Conservation (phyloP, 2,888 invertebrate genomes). For the Melanargia galathea region DNA sequence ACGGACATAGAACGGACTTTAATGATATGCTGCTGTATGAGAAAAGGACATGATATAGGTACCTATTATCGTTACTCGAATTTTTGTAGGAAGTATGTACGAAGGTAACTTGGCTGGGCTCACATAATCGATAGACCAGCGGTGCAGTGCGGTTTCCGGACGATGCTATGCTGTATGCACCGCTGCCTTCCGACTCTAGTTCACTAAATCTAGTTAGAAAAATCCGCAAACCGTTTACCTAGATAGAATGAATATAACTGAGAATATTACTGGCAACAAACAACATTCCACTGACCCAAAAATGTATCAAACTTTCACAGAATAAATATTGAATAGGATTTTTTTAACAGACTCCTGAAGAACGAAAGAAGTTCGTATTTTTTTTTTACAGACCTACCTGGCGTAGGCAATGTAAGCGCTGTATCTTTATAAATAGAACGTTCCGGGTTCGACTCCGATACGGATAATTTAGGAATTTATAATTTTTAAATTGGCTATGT, state of each 20-base stretch:
- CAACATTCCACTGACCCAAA: not conserved
- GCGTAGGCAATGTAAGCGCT: too few relatives aligned
- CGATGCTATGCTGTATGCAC: conserved; percentile 41
- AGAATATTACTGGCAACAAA: not conserved
- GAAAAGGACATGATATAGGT: too few relatives aligned
- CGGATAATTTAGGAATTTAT: too few relatives aligned
- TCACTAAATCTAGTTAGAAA: conserved; percentile 24
- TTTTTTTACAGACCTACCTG: too few relatives aligned
- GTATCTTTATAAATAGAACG: too few relatives aligned
- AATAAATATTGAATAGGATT: too few relatives aligned
- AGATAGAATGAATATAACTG: not conserved
- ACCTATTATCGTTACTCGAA: not conserved
- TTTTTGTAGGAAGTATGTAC: not conserved
- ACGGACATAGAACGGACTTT: not conserved
- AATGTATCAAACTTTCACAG: not conserved
- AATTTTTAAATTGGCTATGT: too few relatives aligned
- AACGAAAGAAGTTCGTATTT: too few relatives aligned
- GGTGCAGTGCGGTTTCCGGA: conserved; percentile 48
- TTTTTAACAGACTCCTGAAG: too few relatives aligned
- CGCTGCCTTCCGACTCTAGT: conserved; percentile 29
- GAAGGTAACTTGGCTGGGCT: conserved; percentile 19
- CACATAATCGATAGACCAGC: conserved; percentile 54
- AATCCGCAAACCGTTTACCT: not conserved
- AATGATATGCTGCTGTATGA: too few relatives aligned
- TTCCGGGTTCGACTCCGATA: too few relatives aligned